Evolutionary conservation across 30 jellyfish, hydroid and myxozoan species (phyloP).

Genomic region (Aurelia aurita complex sp. Pacific): DNA sequence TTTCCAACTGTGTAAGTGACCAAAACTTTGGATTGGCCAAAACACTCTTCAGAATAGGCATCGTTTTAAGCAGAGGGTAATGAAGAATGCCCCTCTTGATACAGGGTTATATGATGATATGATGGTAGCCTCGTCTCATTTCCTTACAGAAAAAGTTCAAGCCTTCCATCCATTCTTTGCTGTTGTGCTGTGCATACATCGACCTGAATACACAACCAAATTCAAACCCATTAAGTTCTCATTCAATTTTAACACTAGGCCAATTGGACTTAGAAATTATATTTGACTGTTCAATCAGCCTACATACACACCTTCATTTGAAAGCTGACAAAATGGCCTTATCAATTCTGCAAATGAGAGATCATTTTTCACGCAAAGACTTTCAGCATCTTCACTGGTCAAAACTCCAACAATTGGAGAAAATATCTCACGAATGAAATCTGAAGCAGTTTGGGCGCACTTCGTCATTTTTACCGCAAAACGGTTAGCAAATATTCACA

Average conservation of each 20-base stretch:
- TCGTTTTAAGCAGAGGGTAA: too few relatives aligned
- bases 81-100: too few relatives aligned
- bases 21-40: too few relatives aligned
- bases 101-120: too few relatives aligned
- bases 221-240: not conserved
- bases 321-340: slow-evolving; percentile 93
- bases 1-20: too few relatives aligned
- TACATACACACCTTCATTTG: slow-evolving; percentile 62
- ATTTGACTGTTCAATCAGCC: not conserved
- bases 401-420: slow-evolving; percentile 88
- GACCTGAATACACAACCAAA: too few relatives aligned
- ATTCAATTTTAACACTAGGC: not conserved
- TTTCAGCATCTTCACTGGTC: slow-evolving; percentile 94
- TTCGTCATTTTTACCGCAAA: slow-evolving; percentile 18
- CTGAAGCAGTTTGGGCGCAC: slow-evolving; percentile 58
- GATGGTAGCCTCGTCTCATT: too few relatives aligned
- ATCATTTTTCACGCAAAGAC: slow-evolving; percentile 72
- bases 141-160: too few relatives aligned
- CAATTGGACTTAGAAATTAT: not conserved
- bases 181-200: not conserved
- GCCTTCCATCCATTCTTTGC: too few relatives aligned
- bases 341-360: slow-evolving; percentile 89
- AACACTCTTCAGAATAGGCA: too few relatives aligned
- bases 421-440: slow-evolving; percentile 70
- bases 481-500: too few relatives aligned